Percentiles rank a stretch among this genome's conserved stretches.
Conservation (phyloP, 2,113 vertebrate genomes). For the Halcyon malimbica region DNA sequence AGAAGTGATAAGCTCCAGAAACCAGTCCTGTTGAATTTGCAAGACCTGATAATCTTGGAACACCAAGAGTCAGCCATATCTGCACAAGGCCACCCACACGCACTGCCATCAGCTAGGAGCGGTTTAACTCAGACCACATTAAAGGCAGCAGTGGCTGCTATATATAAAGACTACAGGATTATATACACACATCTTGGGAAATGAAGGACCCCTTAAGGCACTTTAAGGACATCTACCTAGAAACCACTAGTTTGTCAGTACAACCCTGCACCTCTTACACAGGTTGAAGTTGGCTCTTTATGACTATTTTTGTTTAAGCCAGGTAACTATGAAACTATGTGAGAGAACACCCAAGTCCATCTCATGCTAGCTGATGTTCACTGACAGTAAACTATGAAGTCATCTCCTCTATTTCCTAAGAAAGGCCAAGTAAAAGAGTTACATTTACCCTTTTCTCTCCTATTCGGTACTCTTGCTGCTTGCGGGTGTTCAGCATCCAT, state of each 20-base stretch:
- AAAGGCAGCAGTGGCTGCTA: not conserved
- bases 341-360: not conserved
- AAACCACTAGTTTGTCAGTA: not conserved
- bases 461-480: conserved; percentile 74
- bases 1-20: not conserved
- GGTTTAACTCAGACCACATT: not conserved
- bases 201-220: not conserved
- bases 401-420: not conserved
- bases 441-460: conserved; percentile 79
- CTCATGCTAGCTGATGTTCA: not conserved
- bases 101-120: accelerated
- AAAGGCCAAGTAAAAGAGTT: not conserved
- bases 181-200: not conserved
- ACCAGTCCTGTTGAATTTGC: not conserved
- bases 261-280: not conserved
- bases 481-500: conserved; percentile 76
- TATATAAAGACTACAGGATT: not conserved
- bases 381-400: not conserved
- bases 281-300: not conserved
- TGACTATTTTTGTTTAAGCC: not conserved
- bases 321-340: not conserved
- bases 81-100: not conserved
- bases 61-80: not conserved
- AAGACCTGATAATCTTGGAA: not conserved
- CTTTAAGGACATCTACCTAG: not conserved